Evolutionary conservation across 2,113 vertebrate species (phyloP), one percentile per base, ranked within the genome.

Genomic region (Irena cyanogastra): DNA sequence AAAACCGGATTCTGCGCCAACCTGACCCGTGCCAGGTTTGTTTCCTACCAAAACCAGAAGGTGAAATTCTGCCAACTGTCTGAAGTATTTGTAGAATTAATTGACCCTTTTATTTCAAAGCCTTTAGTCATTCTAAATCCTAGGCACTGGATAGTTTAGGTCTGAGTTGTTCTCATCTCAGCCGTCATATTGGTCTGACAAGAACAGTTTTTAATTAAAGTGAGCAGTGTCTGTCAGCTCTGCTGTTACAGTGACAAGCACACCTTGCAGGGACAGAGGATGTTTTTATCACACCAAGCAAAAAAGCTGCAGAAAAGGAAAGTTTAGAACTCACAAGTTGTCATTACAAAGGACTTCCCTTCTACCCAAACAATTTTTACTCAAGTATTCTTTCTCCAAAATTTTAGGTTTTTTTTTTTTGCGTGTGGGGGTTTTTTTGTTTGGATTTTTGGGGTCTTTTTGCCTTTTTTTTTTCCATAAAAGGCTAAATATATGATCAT

Each of bases 1-100:
- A 44, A 81, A 68, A 79, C 26, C 83, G 30, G 42, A 59, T 93
- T 96, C 71, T 94, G 65, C 81, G 89, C 75, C 30, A 80, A 22
- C 87, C 79, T 69, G 75, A 90, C 77, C 18, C 18, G 23, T 66
- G 91, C 70, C 90, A 95, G 85, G 60, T 95, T 95, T 96, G 56
- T 94, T 96, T 95, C 89, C 83, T 96, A 84, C 71, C 72, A 92
- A 96, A 96, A 96, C 59, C 88, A 96, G 95, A 96, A 94, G 77
- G 19, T 87, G 91, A 96, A 95, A 95, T 97, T 94, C 90, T 96
- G 92, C 89, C 27, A 8, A 79, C 71, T 87, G 65, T 45, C 85
- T 74, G 54, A 89, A 5, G 9, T 54, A 26, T 91, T 94, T 93
- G 63, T 89, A 84, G 63, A 71, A 89, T 74, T 87, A 92, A 88